Evolutionary conservation across 1,140 invertebrate genomes (phyloP), one percentile per base, ranked within the genome.

Genomic region (Ditylenchus dipsaci): DNA sequence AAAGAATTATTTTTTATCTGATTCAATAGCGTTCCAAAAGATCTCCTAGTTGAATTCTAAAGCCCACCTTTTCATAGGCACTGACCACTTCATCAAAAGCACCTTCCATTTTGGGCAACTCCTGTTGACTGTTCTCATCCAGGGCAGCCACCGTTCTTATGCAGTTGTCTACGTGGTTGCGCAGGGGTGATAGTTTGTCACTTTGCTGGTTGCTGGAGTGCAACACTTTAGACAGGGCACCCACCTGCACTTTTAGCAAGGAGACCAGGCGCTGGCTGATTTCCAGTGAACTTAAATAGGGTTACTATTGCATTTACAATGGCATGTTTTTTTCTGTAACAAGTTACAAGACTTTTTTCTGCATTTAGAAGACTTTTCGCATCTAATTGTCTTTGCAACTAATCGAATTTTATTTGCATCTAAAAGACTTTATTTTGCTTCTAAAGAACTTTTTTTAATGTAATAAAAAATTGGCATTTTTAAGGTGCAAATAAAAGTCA

Each of bases 171-270:
- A 76, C 73, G 33, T 60, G 60, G 33, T 59, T 43, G 45, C 74
- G 63, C 17, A 75, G 42, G 7, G 38, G 63, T 13, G 30, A 33
- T 45, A 75, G 65, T 19, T 49, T 73, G 1, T 67, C 33, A 27
- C 42, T 56, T 60, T 21, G 42, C 15, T 30, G 29, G 23, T 62
- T 63, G n/a, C 56, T 27, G n/a, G 73, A 70, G 43, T 76, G 74
- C 17, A 75, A 26, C 11, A 75, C 56, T 56, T 76, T 75, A 15
- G 73, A 75, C n/a, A 75, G 49, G 17, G 69, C 73, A 8, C 74
- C 74, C 26, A 71, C 69, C 64, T 75, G 73, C 17, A 76, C 69
- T 64, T 76, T 75, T 19, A 76, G 49, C 43, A 75, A 30, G 9
- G 68, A 66, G 26, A 75, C 68, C 1, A 75, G 56, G n/a, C 72